These are phyloP conservation scores for Callaeas wilsoni DNA, from an alignment of 2,113 vertebrate species.

Conservation along the genomic window DNA sequence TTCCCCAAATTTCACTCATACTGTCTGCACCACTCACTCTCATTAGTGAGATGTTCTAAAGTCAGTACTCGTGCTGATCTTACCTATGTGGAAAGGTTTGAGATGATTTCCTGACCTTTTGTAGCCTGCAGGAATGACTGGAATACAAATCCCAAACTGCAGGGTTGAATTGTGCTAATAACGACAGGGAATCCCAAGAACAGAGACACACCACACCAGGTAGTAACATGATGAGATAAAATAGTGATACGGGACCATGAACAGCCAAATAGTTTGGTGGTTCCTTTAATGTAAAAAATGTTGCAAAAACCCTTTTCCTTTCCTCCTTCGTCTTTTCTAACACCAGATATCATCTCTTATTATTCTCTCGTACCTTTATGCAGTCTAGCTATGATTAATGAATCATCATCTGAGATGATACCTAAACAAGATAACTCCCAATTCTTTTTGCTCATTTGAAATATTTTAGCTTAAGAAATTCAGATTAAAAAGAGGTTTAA, in stretches of 20 bases:
- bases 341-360: neutral
- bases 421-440: neutral
- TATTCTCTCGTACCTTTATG: neutral
- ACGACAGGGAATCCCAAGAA: neutral
- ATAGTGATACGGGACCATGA: rapidly evolving
- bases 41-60: neutral
- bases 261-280: neutral
- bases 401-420: neutral
- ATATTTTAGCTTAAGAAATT: neutral
- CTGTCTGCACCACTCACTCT: neutral
- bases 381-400: neutral
- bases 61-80: neutral
- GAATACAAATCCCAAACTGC: neutral
- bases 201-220: rapidly evolving
- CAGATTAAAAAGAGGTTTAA: neutral
- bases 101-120: neutral
- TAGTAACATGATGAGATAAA: neutral
- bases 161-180: neutral
- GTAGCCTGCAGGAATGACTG: neutral
- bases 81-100: neutral
- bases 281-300: neutral
- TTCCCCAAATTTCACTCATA: neutral
- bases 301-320: neutral
- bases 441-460: neutral
- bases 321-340: neutral